Evolutionary conservation across 2,797 vertebrate species (phyloP).

Genomic region (Acanthis flammea): DNA sequence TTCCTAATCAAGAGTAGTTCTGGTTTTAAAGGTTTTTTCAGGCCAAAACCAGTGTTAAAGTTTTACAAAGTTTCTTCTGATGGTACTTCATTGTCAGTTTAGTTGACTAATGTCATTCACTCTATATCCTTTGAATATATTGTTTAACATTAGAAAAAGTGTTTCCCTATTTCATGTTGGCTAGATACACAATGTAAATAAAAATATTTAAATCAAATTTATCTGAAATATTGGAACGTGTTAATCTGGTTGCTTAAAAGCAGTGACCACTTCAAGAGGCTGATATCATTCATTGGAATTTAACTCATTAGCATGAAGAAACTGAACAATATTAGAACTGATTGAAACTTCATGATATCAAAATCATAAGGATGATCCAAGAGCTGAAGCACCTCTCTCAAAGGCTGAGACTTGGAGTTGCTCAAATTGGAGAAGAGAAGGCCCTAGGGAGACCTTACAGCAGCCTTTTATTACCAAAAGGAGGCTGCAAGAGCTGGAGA

Average conservation of each 20-base stretch:
- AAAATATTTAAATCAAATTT: background rate
- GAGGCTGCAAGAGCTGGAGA: background rate
- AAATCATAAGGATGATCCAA: background rate
- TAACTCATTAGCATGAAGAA: background rate
- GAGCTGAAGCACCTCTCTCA: background rate
- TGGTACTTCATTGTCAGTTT: background rate
- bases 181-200: background rate
- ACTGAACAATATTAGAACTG: background rate
- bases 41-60: background rate
- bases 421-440: background rate
- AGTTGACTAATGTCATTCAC: background rate
- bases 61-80: background rate
- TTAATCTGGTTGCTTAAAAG: background rate
- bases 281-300: background rate
- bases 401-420: background rate
- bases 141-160: background rate
- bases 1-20: background rate
- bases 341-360: background rate
- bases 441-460: background rate
- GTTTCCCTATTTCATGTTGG: background rate
- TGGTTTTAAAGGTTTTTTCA: background rate
- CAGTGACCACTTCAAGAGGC: background rate
- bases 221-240: background rate
- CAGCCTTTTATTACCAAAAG: background rate
- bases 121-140: background rate